Base-by-base conservation (phyloP, 2,888 invertebrate species). In the Callinectes sapidus region DNA sequence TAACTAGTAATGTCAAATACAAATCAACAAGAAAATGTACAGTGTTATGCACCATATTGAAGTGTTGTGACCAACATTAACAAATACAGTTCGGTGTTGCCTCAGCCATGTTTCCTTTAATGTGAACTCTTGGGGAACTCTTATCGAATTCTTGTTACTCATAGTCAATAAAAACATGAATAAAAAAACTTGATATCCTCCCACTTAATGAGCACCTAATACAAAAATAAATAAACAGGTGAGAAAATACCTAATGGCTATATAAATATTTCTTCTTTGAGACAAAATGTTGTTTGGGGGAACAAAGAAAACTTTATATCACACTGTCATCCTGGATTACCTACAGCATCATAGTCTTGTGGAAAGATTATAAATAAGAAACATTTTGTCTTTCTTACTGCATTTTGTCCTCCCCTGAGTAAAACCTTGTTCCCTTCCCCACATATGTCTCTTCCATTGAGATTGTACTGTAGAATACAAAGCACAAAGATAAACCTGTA, bases 141-240 rank as follows among this genome's bases (percentile, higher is more conserved):
- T 81, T 71, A n/a, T n/a, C 8, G 71, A 71, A 23, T n/a, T 71
- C 71, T 81, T 81, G 81, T 35, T 81, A 35, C 81, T 81, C 81
- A 35, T 81, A 71, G 71, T 77, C 10, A 28, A 77, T 13, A 77
- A 77, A 77, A 77, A 28, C 28, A n/a, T 28, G 23, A 28, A 77
- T 13, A 23, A 23, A 23, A n/a, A 35, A 35, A 13, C 81, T 81
- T 81, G 6, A 35, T 0, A 77, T 81, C 16, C 35, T 81, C 35
- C 32, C 81, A 81, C 35, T 81, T 81, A 35, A 35, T 81, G 10
- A 35, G 35, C 81, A 81, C 81, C 81, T 35, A 81, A 32, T 81
- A 35, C 35, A 35, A 81, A 81, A 32, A 81, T 35, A 81, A 81
- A 35, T 35, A 81, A 35, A 77, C 28, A 28, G 71, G 23, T 77